Conservation (phyloP, 2,113 vertebrate species). For the Platichthys stellatus region DNA sequence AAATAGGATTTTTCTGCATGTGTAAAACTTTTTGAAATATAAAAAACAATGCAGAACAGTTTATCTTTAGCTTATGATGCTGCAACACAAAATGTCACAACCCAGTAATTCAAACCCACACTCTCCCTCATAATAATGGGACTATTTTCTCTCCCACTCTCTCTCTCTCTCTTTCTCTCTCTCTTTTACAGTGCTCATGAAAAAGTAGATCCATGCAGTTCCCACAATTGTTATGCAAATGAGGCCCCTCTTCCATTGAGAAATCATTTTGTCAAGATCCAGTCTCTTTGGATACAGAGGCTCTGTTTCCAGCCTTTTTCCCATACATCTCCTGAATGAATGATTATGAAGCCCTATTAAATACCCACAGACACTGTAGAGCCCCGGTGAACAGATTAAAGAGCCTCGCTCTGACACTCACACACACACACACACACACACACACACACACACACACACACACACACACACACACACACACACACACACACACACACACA, state of each 20-base stretch:
- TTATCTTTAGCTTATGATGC: background rate
- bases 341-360: constrained; percentile 77
- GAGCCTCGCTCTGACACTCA: constrained; percentile 46
- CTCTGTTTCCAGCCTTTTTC: constrained; percentile 76
- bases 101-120: background rate
- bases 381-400: constrained; percentile 60
- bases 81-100: constrained; percentile 2
- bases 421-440: constrained; percentile 18
- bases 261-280: constrained; percentile 85
- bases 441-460: constrained; percentile 32
- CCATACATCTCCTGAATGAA: constrained; percentile 79
- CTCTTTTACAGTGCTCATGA: constrained; percentile 70
- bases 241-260: constrained; percentile 81
- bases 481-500: constrained; percentile 32
- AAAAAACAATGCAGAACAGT: background rate
- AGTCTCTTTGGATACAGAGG: constrained; percentile 71
- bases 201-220: constrained; percentile 81
- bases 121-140: constrained; percentile 34
- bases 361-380: constrained; percentile 71
- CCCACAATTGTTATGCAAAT: constrained; percentile 87
- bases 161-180: background rate
- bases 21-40: background rate
- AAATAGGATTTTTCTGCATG: background rate
- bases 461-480: constrained; percentile 18
- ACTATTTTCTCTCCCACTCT: constrained; percentile 26